phyloP scores from a whole-genome alignment of 2,797 vertebrate species.

The Propithecus perrieri region DNA sequence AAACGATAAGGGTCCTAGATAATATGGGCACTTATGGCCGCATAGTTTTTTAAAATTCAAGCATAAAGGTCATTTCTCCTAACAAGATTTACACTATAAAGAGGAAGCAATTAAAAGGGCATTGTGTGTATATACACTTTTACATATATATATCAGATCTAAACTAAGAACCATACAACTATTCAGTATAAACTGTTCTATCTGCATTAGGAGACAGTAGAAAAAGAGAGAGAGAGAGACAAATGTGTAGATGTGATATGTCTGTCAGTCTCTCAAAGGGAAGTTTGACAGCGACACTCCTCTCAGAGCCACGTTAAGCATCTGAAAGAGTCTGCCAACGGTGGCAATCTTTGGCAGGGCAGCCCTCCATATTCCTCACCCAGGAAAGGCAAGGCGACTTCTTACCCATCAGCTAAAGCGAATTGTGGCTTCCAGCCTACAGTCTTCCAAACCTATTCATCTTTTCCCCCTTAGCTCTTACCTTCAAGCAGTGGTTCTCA shows the following conservation, averaged over 20 bases:
- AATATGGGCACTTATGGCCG: not conserved
- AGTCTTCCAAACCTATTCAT: not conserved
- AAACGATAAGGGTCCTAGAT: not conserved
- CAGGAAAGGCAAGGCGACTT: constrained; percentile 43
- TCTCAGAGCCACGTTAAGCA: not conserved
- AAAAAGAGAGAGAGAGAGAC: not conserved
- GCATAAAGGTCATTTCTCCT: not conserved
- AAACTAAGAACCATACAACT: not conserved
- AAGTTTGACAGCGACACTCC: not conserved
- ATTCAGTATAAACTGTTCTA: not conserved
- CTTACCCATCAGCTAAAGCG: constrained; percentile 36
- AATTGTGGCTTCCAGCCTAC: constrained; percentile 14
- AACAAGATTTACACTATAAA: not conserved
- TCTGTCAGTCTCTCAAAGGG: not conserved
- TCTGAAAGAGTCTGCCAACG: not conserved
- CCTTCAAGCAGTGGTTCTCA: not conserved
- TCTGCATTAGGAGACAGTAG: not conserved
- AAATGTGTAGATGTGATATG: not conserved
- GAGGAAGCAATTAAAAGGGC: not conserved
- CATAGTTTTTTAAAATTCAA: not conserved
- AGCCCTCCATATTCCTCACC: not conserved
- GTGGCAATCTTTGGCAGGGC: not conserved
- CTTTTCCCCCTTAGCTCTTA: not conserved
- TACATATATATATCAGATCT: not conserved
- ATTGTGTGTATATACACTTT: too few relatives aligned